A percentile compares a stretch with the other conserved stretches of the same genome.
Evolutionary conservation across 1,140 invertebrate species (phyloP).

Genomic region (Agrypnia vestita): DNA sequence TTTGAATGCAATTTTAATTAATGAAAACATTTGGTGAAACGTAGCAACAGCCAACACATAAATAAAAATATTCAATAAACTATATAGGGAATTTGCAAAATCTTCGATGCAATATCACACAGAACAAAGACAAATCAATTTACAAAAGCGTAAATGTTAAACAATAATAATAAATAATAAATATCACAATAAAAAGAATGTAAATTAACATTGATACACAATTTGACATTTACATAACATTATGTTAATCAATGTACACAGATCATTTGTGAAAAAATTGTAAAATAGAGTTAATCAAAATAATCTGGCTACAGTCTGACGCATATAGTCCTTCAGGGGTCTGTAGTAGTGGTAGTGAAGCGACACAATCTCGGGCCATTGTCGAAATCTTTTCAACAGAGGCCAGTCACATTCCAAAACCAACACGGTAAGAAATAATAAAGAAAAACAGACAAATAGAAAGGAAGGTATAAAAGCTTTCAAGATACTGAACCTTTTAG

Average conservation of each 20-base stretch:
- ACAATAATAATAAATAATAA: background rate
- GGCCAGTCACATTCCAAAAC: slow-evolving; percentile 85
- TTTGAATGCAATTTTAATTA: too few relatives aligned
- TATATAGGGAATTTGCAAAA: background rate
- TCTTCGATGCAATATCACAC: slow-evolving; percentile 2
- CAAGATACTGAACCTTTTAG: slow-evolving; percentile 75
- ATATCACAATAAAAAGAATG: slow-evolving; percentile 11
- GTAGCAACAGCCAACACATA: too few relatives aligned
- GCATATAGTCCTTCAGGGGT: slow-evolving; percentile 85
- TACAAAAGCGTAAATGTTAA: background rate
- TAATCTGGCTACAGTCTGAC: slow-evolving; percentile 69
- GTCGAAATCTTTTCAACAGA: slow-evolving; percentile 79
- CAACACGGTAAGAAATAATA: slow-evolving; percentile 78
- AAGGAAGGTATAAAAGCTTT: slow-evolving; percentile 83
- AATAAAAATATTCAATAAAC: too few relatives aligned
- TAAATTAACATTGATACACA: slow-evolving; percentile 11
- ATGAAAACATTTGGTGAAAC: too few relatives aligned
- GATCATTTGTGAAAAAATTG: slow-evolving; percentile 1
- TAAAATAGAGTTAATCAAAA: slow-evolving; percentile 66
- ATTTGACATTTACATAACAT: slow-evolving; percentile 20
- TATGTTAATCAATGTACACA: slow-evolving; percentile 13
- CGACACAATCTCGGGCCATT: slow-evolving; percentile 85
- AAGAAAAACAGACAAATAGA: slow-evolving; percentile 78
- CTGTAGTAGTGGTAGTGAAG: slow-evolving; percentile 87
- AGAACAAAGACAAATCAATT: background rate